Conservation (phyloP, 1,140 invertebrate genomes). For the Drosophila lini region DNA sequence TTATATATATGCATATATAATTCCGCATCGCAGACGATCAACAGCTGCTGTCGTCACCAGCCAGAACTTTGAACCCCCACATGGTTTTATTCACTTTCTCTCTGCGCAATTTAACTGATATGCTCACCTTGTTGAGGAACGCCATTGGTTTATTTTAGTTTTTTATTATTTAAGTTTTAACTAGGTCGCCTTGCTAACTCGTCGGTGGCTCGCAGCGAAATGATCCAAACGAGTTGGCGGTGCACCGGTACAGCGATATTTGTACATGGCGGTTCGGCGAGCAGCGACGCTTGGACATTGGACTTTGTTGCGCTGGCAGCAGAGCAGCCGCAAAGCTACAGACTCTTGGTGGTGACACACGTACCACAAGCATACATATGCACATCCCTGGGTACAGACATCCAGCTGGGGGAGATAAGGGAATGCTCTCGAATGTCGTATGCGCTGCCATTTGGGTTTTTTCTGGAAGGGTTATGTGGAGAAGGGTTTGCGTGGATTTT, state of each 20-base stretch:
- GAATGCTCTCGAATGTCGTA: conserved; percentile 14
- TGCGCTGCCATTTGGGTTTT: conserved; percentile 2
- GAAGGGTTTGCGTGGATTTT: neutral
- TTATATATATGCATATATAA: neutral
- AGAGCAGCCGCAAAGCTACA: conserved; percentile 32
- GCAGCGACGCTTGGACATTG: conserved; percentile 59
- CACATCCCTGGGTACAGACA: conserved; percentile 1
- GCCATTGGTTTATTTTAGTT: conserved; percentile 55
- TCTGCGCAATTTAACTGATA: neutral
- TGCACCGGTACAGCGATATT: conserved; percentile 29
- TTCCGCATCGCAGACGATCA: conserved; percentile 23
- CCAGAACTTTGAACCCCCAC: conserved; percentile 39
- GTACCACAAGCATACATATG: conserved; percentile 6
- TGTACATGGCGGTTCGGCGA: conserved; percentile 6
- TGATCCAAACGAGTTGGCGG: conserved; percentile 58
- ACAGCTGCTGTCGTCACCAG: conserved; percentile 52
- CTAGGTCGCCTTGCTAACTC: conserved; percentile 57
- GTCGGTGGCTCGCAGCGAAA: conserved; percentile 44
- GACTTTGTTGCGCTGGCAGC: conserved; percentile 40
- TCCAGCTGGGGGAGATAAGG: conserved; percentile 13
- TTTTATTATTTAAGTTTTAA: conserved; percentile 38
- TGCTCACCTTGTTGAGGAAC: conserved; percentile 79
- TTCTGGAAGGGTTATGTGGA: neutral
- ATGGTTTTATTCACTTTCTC: conserved; percentile 31
- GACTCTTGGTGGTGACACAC: conserved; percentile 31